Conservation (phyloP, 2,797 vertebrate species). For the Miichthys miiuy region DNA sequence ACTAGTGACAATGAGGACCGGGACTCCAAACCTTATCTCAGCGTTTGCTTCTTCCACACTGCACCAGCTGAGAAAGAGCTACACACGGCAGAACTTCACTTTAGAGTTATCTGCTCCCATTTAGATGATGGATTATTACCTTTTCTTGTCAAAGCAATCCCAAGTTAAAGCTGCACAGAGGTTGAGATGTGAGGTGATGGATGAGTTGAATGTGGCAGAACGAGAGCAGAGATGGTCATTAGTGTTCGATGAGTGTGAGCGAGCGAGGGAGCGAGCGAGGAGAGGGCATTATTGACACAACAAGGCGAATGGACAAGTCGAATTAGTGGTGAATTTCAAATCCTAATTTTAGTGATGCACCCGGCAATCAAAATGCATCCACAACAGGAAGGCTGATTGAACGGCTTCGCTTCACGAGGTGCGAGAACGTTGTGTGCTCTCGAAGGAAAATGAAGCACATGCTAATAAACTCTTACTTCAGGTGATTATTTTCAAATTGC, state of each 20-base stretch:
- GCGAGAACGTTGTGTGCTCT: neutral
- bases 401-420: neutral
- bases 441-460: constrained; percentile 33
- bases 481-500: constrained; percentile 71
- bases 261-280: neutral
- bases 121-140: constrained; percentile 54
- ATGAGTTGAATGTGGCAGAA: constrained; percentile 34
- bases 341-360: constrained; percentile 12
- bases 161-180: constrained; percentile 31
- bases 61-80: constrained; percentile 20
- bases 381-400: constrained; percentile 2
- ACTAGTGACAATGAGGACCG: neutral
- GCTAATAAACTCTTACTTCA: constrained; percentile 52
- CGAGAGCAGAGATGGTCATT: constrained; percentile 46
- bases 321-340: constrained; percentile 35
- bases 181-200: constrained; percentile 45
- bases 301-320: constrained; percentile 42
- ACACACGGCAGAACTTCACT: constrained; percentile 22
- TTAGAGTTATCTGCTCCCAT: constrained; percentile 38
- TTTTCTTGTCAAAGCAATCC: constrained; percentile 45
- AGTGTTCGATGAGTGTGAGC: constrained; percentile 55
- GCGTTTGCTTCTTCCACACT: constrained; percentile 23
- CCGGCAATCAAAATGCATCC: constrained; percentile 1
- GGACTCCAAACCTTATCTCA: constrained; percentile 11
- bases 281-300: constrained; percentile 32